Percentiles rank a stretch among this genome's conserved stretches.
These are phyloP conservation scores for Sciurus carolinensis DNA, from an alignment of 2,797 vertebrate species.

Conservation along the genomic window DNA sequence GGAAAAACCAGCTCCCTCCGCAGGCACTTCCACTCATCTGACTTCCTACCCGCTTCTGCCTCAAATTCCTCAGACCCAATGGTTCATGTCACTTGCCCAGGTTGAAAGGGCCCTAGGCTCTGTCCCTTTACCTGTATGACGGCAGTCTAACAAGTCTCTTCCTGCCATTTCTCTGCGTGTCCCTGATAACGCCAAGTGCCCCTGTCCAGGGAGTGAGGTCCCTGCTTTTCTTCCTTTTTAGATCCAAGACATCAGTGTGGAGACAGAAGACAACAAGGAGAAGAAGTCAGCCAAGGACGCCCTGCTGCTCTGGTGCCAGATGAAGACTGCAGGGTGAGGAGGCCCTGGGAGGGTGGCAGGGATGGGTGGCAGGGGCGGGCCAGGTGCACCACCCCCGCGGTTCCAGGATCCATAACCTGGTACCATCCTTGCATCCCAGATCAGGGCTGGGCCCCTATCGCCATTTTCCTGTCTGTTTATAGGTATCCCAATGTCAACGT, in stretches of 20 bases:
- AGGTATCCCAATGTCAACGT: conserved; percentile 98
- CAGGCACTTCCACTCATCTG: background rate
- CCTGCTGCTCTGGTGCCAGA: conserved; percentile 97
- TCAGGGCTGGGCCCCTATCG: background rate
- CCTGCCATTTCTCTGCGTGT: background rate
- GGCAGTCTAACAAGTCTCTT: background rate
- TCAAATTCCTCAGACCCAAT: background rate
- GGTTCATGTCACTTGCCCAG: background rate
- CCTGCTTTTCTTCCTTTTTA: conserved; percentile 80
- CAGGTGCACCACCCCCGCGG: background rate
- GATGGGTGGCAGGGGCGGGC: too few species aligned
- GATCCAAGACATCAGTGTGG: conserved; percentile 99
- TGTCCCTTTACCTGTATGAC: background rate
- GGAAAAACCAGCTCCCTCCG: background rate
- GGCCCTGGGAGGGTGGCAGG: background rate
- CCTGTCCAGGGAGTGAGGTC: background rate
- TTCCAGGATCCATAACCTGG: background rate
- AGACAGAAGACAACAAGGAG: conserved; percentile 97
- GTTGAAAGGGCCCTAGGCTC: background rate
- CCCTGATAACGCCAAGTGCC: background rate
- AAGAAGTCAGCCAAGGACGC: conserved; percentile 98
- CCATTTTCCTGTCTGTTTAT: background rate
- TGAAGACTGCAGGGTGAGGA: conserved; percentile 96
- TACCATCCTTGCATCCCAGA: background rate
- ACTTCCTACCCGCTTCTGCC: background rate